Evolutionary conservation across 2,797 vertebrate species (phyloP), one percentile per base, ranked within the genome.

Genomic region (Tolypeutes matacus): DNA sequence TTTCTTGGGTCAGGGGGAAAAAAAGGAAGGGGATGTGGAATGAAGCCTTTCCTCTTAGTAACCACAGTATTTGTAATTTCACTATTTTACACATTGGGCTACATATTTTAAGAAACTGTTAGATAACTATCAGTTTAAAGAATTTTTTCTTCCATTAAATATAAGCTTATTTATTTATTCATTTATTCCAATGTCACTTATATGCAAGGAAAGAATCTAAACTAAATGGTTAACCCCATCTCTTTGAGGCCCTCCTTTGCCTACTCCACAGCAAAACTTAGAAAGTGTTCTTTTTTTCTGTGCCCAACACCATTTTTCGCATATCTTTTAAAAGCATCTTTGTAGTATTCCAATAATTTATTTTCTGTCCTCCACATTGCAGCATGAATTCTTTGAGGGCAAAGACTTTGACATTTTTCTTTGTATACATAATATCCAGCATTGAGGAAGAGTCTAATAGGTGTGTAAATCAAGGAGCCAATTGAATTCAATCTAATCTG

Each of bases 401-500:
- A 89, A 73, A 82, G 27, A 81, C 31, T 65, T 77, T 17, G 49
- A 0, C 17, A 89, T 89, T 95, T 95, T 97, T 93, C 86, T 95
- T 83, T 94, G 39, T 85, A 39, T 62, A 31, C 17, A 31, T 70
- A 81, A 70, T 82, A 93, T 67, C 18, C 25, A 82, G 58, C 15
- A 60, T 34, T 51, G 64, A 82, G 85, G 56, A 93, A 60, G 25
- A 85, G 13, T 7, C 73, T 96, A 95, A 78, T 80, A 76, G 84
- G 9, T 64, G 60, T 92, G 51, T 85, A 93, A 95, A 95, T 87
- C 86, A 93, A 95, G 29, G 14, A 93, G 13, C 49, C 86, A 77
- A 77, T 60, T 96, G 91, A 85, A 82, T 93, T 93, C 92, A 20
- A 76, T 84, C 31, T 93, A 93, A 95, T 96, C 72, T 94, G 49